Percentiles rank a stretch among this genome's conserved stretches.
Evolutionary conservation across 2,113 vertebrate species (phyloP).

Genomic region (Vombatus ursinus): DNA sequence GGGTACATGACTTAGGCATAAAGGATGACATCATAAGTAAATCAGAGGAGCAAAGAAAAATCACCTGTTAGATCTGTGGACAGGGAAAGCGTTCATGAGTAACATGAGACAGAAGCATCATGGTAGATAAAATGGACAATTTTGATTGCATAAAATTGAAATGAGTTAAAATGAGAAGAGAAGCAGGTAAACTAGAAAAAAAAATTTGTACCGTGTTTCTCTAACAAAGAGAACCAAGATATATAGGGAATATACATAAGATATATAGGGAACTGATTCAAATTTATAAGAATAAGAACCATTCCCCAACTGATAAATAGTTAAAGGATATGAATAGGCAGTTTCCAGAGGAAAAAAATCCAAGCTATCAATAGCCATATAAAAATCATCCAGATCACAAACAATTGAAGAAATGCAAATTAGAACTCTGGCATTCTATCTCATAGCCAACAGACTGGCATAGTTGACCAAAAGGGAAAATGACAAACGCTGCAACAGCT

Average conservation of each 20-base stretch:
- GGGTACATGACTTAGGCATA: neutral
- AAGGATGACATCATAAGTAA: neutral
- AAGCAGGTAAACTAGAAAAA: neutral
- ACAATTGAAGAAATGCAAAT: neutral
- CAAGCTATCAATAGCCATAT: neutral
- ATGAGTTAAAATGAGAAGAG: neutral
- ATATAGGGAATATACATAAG: too few species aligned
- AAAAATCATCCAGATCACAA: neutral
- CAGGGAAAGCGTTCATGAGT: neutral
- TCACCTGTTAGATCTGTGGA: neutral
- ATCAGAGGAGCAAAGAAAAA: neutral
- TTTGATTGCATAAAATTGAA: neutral
- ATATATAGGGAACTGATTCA: neutral
- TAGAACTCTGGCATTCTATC: neutral
- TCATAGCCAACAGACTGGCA: neutral
- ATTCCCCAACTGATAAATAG: neutral
- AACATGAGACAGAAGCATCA: neutral
- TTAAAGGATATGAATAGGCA: neutral
- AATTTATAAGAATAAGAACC: neutral
- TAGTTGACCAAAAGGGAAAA: neutral
- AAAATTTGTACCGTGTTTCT: neutral
- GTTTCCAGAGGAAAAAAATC: neutral
- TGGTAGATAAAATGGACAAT: neutral
- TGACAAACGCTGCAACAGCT: neutral
- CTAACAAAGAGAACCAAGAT: neutral